Evolutionary conservation across 2,797 vertebrate species (phyloP).

Genomic region (Harpagifer antarcticus): DNA sequence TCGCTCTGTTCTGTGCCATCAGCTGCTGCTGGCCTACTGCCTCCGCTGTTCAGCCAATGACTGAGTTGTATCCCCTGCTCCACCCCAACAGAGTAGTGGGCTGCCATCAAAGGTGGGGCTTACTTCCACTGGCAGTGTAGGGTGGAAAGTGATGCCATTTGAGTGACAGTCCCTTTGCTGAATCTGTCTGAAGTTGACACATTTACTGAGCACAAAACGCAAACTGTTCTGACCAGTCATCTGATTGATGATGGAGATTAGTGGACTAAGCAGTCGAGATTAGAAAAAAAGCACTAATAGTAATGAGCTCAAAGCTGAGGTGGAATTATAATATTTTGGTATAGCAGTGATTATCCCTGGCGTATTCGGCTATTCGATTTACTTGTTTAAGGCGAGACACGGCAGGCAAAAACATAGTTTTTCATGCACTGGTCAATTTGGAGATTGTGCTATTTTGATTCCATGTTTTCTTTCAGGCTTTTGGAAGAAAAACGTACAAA

Average conservation of each 20-base stretch:
- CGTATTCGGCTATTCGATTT: background rate
- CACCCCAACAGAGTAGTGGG: slow-evolving; percentile 37
- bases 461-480: too few species aligned
- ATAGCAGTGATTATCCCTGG: background rate
- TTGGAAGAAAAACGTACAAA: too few species aligned
- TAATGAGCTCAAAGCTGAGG: background rate
- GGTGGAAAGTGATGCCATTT: slow-evolving; percentile 4
- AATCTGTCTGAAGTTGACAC: background rate
- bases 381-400: background rate
- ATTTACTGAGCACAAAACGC: background rate
- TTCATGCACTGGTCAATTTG: too few species aligned
- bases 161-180: background rate
- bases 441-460: too few species aligned
- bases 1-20: slow-evolving; percentile 38
- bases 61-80: slow-evolving; percentile 37
- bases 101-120: slow-evolving; percentile 34
- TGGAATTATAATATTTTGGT: background rate
- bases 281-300: background rate
- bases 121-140: slow-evolving; percentile 16
- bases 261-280: background rate
- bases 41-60: slow-evolving; percentile 62
- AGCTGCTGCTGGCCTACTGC: slow-evolving; percentile 55
- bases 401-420: too few species aligned
- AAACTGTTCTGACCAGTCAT: background rate
- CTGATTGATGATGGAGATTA: background rate